Base-by-base conservation (phyloP, 2,797 vertebrate genomes). In the Adelosebastes latens region DNA sequence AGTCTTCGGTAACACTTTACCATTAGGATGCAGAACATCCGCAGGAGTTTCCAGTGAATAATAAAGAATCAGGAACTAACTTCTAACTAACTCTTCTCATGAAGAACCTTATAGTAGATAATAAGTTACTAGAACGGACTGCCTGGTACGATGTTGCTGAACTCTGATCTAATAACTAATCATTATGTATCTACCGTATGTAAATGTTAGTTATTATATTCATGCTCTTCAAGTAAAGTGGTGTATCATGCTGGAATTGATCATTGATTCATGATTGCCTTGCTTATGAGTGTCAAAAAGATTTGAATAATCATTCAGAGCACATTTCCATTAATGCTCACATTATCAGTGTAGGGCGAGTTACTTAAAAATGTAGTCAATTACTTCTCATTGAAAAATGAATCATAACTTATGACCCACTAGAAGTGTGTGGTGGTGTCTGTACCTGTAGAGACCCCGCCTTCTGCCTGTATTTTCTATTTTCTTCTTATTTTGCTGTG, bases 1-100 rank as follows among this genome's bases (percentile, higher is more conserved):
- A 42, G 88, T 82, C 83, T 91, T 93, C 84, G 71, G 56, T 32
- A 42, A 32, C 59, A 39, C 63, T 76, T 78, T 14, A 67, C 69
- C 20, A 67, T 84, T 67, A 64, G 64, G 75, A 79, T 64, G 76
- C 71, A 69, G 71, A n/a, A 39, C 70, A 59, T 75, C 22, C 8
- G 8, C 34, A 27, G 55, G 39, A 62, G 64, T 70, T 71, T 60
- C 7, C 42, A 49, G 25, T 27, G 36, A 84, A 74, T 46, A 75
- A 70, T 39, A 53, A 27, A 20, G 64, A 70, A 55, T 8, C 34
- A 67, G 64, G 24, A 46, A 42, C 18, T 10, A 22, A 20, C 59
- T 77, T 65, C 25, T 75, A 25, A 63, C 63, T 27, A 64, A 65
- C 68, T 52, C 46, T 20, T 49, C 49, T 79, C 24, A 58, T 58